Evolutionary conservation across 2,797 vertebrate species (phyloP).

Genomic region (Streptopelia turtur): DNA sequence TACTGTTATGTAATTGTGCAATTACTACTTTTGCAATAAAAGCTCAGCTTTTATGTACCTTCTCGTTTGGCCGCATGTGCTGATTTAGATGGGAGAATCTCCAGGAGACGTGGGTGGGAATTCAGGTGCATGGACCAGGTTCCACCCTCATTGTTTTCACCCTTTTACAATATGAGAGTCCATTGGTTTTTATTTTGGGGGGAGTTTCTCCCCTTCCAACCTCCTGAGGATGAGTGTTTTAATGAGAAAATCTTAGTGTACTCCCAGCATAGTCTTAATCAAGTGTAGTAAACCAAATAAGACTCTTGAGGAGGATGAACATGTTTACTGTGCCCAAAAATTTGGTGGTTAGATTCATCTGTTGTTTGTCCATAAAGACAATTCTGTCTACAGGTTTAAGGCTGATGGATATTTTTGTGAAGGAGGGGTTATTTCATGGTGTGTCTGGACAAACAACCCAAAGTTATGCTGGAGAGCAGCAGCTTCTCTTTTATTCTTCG

Average conservation of each 20-base stretch:
- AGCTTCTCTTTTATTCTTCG: not conserved
- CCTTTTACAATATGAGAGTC: not conserved
- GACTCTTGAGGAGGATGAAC: not conserved
- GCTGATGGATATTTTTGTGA: not conserved
- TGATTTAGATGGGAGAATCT: not conserved
- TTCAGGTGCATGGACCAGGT: not conserved
- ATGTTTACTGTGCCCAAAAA: not conserved
- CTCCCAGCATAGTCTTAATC: not conserved
- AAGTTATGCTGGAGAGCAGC: not conserved
- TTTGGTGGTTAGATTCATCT: not conserved
- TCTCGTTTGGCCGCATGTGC: accelerated
- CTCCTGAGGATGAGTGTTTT: not conserved
- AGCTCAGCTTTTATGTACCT: not conserved
- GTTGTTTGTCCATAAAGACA: not conserved
- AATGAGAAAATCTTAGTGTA: not conserved
- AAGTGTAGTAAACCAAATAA: not conserved
- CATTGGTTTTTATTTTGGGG: not conserved
- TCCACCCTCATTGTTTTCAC: not conserved
- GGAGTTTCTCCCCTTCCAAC: not conserved
- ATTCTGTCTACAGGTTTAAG: not conserved
- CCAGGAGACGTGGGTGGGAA: not conserved
- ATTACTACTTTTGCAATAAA: not conserved
- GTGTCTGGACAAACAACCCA: not conserved
- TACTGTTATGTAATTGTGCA: not conserved
- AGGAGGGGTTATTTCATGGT: not conserved